Percentiles rank a stretch among this genome's conserved stretches.
These are phyloP conservation scores for Nemotelus nigrinus DNA, from an alignment of 2,888 invertebrate genomes.

Conservation along the genomic window DNA sequence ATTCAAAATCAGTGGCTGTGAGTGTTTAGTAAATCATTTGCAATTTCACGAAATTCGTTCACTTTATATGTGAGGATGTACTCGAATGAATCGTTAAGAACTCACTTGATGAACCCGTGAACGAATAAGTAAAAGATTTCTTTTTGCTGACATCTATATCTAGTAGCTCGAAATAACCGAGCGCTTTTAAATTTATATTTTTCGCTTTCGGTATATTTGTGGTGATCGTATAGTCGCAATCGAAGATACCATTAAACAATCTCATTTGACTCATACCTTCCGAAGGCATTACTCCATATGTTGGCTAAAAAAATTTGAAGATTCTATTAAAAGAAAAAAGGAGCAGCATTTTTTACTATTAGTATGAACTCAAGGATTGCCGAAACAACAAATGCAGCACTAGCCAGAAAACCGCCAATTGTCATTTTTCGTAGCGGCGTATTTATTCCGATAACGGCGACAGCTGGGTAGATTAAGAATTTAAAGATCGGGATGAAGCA, in stretches of 20 bases:
- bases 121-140: not conserved
- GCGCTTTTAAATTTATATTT: conserved; percentile 53
- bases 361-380: conserved; percentile 83
- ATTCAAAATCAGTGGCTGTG: not conserved
- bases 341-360: conserved; percentile 67
- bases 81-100: not conserved
- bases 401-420: conserved; percentile 87
- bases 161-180: conserved; percentile 55
- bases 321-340: not conserved
- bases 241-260: conserved; percentile 72
- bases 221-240: conserved; percentile 63
- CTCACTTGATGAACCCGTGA: not conserved
- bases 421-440: conserved; percentile 87
- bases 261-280: conserved; percentile 73
- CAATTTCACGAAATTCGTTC: not conserved
- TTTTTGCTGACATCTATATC: conserved; percentile 52
- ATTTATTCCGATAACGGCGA: conserved; percentile 75
- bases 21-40: not conserved
- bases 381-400: conserved; percentile 84
- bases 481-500: conserved; percentile 87
- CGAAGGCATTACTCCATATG: conserved; percentile 71
- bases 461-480: conserved; percentile 80
- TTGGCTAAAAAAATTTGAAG: conserved; percentile 6
- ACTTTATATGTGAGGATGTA: not conserved
- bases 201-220: conserved; percentile 53